Conservation (phyloP, 1,140 invertebrate genomes). For the Agrypnia vestita region DNA sequence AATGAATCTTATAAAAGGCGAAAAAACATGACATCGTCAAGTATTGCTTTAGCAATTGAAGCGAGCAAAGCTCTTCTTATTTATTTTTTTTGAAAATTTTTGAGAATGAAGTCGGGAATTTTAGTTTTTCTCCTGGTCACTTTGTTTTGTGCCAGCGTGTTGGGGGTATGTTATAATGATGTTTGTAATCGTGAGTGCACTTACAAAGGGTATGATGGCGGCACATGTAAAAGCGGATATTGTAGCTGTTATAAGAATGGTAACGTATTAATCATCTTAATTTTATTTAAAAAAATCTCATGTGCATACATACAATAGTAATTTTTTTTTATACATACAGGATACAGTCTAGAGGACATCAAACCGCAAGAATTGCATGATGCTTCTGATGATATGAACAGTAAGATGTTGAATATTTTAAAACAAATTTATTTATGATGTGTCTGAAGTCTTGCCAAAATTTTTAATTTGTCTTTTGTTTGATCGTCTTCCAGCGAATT, state of each 20-base stretch:
- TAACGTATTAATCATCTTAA: not conserved
- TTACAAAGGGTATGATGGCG: not conserved
- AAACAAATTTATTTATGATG: too few relatives aligned
- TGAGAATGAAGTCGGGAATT: constrained; percentile 3
- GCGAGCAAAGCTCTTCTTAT: not conserved
- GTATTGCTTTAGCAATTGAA: not conserved
- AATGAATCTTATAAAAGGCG: not conserved
- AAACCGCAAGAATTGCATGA: not conserved
- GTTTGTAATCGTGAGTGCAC: constrained; percentile 14
- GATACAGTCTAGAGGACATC: not conserved
- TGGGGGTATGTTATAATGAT: not conserved
- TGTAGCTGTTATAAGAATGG: constrained; percentile 26
- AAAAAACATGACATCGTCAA: not conserved
- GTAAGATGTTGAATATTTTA: too few relatives aligned
- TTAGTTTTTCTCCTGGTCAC: not conserved
- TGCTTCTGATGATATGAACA: not conserved
- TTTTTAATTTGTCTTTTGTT: too few relatives aligned
- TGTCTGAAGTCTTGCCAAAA: too few relatives aligned
- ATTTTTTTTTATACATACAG: not conserved
- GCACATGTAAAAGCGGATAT: not conserved
- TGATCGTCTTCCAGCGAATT: too few relatives aligned
- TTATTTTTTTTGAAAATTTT: not conserved
- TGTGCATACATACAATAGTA: too few relatives aligned
- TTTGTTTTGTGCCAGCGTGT: not conserved
- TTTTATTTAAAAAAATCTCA: not conserved